These are phyloP conservation scores for Hydroisotoma schaefferi DNA, from an alignment of 2,888 invertebrate species.

Conservation along the genomic window DNA sequence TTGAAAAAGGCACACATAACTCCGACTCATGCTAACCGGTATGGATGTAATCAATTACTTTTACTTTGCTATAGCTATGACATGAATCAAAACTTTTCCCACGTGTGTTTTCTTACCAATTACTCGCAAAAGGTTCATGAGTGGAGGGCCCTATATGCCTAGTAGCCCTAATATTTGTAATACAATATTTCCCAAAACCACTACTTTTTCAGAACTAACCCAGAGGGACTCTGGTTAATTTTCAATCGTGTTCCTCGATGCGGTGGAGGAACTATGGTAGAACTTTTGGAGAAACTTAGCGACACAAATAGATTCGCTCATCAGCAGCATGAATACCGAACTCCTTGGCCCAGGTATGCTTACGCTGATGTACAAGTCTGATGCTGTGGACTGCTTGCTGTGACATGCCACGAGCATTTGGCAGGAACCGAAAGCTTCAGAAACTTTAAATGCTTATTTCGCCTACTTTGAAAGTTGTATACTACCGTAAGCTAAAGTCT, in stretches of 20 bases:
- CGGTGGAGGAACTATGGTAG: conserved; percentile 61
- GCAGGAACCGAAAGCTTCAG: neutral
- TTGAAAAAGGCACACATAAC: conserved; percentile 21
- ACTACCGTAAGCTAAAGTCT: too few species aligned
- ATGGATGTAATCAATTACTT: too few species aligned
- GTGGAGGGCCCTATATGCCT: too few species aligned
- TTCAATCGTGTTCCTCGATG: conserved; percentile 62
- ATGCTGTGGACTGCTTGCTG: neutral
- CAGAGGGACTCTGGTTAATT: conserved; percentile 53
- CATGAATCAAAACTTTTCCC: too few species aligned
- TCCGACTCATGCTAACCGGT: conserved; percentile 28
- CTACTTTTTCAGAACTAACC: conserved; percentile 34
- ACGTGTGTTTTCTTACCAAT: too few species aligned
- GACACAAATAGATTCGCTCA: conserved; percentile 61
- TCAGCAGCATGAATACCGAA: conserved; percentile 48
- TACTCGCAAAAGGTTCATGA: too few species aligned
- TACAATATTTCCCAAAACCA: too few species aligned
- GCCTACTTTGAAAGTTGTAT: too few species aligned
- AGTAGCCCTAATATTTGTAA: too few species aligned
- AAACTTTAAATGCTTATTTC: too few species aligned
- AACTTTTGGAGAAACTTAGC: conserved; percentile 60
- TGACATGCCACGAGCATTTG: neutral
- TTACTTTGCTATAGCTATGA: too few species aligned
- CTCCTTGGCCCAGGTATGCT: conserved; percentile 48
- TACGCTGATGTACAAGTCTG: too few species aligned